Percentiles rank a stretch among this genome's conserved stretches.
Conservation (phyloP, 2,888 invertebrate genomes). For the Apotomis betuletana region DNA sequence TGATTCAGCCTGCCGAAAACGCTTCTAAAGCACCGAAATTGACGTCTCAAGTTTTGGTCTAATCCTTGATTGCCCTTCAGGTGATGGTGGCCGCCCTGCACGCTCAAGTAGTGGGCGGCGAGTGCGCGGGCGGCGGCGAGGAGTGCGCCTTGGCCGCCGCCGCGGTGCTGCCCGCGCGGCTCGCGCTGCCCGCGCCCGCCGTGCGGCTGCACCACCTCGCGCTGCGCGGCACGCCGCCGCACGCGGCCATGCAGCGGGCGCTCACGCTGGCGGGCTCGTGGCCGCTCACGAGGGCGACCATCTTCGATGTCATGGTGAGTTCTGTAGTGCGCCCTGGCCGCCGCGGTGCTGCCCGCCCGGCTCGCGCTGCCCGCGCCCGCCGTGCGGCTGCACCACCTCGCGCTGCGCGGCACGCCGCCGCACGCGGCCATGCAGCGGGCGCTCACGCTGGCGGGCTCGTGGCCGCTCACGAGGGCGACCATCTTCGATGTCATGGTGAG, state of each 20-base stretch:
- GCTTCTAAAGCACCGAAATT: too few relatives aligned
- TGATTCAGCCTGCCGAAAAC: too few relatives aligned
- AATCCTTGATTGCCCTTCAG: conserved; percentile 68
- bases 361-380: conserved; percentile 93
- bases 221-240: conserved; percentile 92
- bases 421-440: conserved; percentile 96
- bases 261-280: conserved; percentile 96
- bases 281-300: conserved; percentile 96
- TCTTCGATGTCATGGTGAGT: conserved; percentile 96
- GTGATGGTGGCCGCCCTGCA: conserved; percentile 97
- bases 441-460: conserved; percentile 95
- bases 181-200: conserved; percentile 92
- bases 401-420: conserved; percentile 92
- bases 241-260: conserved; percentile 95
- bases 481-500: conserved; percentile 97
- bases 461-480: conserved; percentile 96
- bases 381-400: conserved; percentile 95
- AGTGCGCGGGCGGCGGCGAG: conserved; percentile 87
- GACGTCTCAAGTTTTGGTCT: too few relatives aligned
- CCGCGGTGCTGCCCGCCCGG: conserved; percentile 90
- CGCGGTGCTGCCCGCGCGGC: conserved; percentile 90
- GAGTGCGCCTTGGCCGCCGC: conserved; percentile 90
- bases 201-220: conserved; percentile 96
- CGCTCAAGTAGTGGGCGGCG: conserved; percentile 95
- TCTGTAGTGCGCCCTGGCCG: conserved; percentile 86